Percentiles rank a stretch among this genome's conserved stretches.
These are phyloP conservation scores for Moxostoma hubbsi DNA, from an alignment of 2,797 vertebrate species.

Conservation along the genomic window DNA sequence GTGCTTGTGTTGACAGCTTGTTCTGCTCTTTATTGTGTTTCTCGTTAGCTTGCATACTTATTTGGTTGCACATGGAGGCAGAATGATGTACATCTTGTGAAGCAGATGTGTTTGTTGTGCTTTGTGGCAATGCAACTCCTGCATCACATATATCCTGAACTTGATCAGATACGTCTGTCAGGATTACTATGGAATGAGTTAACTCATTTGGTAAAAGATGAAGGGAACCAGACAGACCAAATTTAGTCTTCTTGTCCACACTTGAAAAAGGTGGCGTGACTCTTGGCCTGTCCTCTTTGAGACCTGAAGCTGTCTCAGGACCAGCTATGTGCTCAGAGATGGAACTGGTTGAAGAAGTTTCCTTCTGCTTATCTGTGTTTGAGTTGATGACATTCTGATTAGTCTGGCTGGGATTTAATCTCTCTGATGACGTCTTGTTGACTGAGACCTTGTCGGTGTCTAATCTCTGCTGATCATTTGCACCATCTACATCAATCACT, in stretches of 20 bases:
- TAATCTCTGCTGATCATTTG: slow-evolving; percentile 1
- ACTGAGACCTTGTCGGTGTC: background rate
- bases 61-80: slow-evolving; percentile 17
- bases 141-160: slow-evolving; percentile 47
- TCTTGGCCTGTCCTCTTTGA: slow-evolving; percentile 45
- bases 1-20: slow-evolving; percentile 9
- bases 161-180: slow-evolving; percentile 24
- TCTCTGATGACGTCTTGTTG: slow-evolving; percentile 44
- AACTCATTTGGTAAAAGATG: slow-evolving; percentile 29
- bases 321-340: slow-evolving; percentile 43
- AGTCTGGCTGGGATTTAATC: slow-evolving; percentile 53
- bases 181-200: slow-evolving; percentile 39
- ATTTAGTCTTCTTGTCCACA: background rate
- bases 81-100: slow-evolving; percentile 33
- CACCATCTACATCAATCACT: background rate
- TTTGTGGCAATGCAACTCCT: slow-evolving; percentile 4
- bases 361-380: slow-evolving; percentile 41
- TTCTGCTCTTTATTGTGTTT: slow-evolving; percentile 49
- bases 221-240: slow-evolving; percentile 10
- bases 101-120: slow-evolving; percentile 39
- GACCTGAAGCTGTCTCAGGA: slow-evolving; percentile 32
- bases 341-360: slow-evolving; percentile 61
- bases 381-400: slow-evolving; percentile 58
- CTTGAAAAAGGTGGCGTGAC: slow-evolving; percentile 28
- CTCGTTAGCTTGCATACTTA: slow-evolving; percentile 29